Evolutionary conservation across 2,888 invertebrate genomes (phyloP).

Genomic region (Odontothrips loti): DNA sequence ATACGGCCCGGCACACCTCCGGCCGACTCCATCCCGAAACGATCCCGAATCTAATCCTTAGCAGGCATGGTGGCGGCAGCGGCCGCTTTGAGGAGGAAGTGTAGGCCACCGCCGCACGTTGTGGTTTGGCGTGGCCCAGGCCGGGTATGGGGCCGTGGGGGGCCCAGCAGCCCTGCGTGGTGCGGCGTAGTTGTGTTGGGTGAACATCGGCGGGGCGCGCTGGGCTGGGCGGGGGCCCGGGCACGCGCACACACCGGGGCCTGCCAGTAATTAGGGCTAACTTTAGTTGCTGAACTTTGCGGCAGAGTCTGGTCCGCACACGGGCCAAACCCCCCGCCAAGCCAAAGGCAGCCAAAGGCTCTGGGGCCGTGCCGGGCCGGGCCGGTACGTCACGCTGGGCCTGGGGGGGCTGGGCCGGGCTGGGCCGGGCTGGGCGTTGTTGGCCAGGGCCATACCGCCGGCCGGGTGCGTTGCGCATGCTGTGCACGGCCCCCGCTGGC

Average conservation of each 20-base stretch:
- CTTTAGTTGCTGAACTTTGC: conserved; percentile 22
- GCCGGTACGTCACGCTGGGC: no score
- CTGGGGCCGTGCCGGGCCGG: background rate
- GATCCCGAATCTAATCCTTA: no score
- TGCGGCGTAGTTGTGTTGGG: no score
- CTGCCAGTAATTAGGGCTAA: conserved; percentile 22
- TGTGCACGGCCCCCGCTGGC: no score
- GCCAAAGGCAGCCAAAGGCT: background rate
- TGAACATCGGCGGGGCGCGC: background rate
- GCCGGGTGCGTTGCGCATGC: no score
- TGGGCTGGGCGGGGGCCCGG: background rate
- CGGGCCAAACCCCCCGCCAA: no score
- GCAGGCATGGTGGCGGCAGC: no score
- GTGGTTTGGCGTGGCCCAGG: background rate
- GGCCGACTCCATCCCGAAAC: no score
- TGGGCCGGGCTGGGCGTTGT: background rate
- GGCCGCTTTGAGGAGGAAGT: no score
- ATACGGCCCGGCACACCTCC: no score
- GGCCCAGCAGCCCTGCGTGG: background rate
- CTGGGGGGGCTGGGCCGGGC: no score
- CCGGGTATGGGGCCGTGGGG: background rate
- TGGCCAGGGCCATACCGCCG: no score
- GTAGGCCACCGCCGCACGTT: background rate
- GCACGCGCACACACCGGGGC: background rate
- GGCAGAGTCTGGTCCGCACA: background rate